phyloP scores from a whole-genome alignment of 2,888 invertebrate species.

The Drosophila stalkeri region DNA sequence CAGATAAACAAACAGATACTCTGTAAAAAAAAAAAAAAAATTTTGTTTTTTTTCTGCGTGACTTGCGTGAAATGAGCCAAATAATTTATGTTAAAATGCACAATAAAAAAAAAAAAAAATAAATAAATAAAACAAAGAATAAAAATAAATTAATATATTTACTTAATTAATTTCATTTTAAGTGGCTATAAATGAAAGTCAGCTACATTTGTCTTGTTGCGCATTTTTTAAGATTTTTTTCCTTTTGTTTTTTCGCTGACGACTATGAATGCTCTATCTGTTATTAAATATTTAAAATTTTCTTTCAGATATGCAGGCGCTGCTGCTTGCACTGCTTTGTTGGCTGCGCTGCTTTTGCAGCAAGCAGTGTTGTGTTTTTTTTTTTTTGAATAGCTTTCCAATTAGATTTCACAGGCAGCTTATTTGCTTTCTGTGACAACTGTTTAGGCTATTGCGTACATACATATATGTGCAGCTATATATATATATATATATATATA shows the following conservation, averaged over 20 bases:
- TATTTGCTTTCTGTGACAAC: conserved; percentile 57
- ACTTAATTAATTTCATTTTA: neutral
- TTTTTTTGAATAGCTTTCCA: neutral
- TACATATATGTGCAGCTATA: conserved; percentile 15
- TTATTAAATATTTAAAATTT: neutral
- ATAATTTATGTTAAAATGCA: neutral
- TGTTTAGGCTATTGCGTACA: conserved; percentile 16
- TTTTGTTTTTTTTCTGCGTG: too few relatives aligned
- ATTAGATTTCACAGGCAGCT: conserved; percentile 13
- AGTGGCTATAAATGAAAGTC: neutral
- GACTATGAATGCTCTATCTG: neutral
- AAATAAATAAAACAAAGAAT: too few relatives aligned
- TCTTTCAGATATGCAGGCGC: neutral
- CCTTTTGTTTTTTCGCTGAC: neutral
- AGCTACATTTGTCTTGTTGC: neutral
- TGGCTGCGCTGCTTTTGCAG: too few relatives aligned
- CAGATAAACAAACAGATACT: conserved; percentile 19
- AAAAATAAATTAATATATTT: neutral
- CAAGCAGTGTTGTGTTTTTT: conserved; percentile 57
- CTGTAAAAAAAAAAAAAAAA: too few relatives aligned
- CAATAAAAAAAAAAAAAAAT: too few relatives aligned
- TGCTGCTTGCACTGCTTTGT: conserved; percentile 19
- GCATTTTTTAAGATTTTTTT: neutral
- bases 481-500: neutral
- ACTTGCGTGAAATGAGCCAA: neutral